phyloP scores from a whole-genome alignment of 2,888 invertebrate genomes.

The Gortyna flavago region DNA sequence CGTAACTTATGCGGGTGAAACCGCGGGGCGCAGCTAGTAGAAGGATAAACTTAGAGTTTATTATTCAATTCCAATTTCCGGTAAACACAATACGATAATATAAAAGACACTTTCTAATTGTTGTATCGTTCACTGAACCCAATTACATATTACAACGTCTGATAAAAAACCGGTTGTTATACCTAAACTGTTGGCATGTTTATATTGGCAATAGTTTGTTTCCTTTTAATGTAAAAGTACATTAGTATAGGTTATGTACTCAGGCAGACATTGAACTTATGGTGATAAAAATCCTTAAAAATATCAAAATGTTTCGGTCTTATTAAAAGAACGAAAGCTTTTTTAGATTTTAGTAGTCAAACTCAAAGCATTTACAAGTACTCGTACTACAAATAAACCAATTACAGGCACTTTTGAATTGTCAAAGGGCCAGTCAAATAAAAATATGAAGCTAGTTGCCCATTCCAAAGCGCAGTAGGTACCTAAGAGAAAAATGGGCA shows the following conservation, averaged over 20 bases:
- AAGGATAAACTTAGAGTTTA: slow-evolving; percentile 3
- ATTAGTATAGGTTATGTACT: too few relatives aligned
- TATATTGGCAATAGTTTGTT: slow-evolving; percentile 22
- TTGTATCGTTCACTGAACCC: slow-evolving; percentile 50
- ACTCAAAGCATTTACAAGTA: too few relatives aligned
- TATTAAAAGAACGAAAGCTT: neutral
- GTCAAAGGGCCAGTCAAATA: neutral
- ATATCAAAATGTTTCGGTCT: neutral
- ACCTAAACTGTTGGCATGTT: slow-evolving; percentile 27
- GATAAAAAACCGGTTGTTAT: slow-evolving; percentile 63
- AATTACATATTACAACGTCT: slow-evolving; percentile 56
- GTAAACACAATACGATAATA: slow-evolving; percentile 13
- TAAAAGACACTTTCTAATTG: slow-evolving; percentile 49
- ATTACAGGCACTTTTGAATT: neutral
- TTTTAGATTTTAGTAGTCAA: neutral
- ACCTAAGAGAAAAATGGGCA: neutral
- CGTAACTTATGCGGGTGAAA: too few relatives aligned
- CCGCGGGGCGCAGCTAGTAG: too few relatives aligned
- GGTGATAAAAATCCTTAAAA: neutral
- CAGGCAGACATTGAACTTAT: neutral
- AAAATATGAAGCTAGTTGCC: neutral
- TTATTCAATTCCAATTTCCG: slow-evolving; percentile 13
- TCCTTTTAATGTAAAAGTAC: slow-evolving; percentile 15
- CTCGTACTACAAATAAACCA: too few relatives aligned
- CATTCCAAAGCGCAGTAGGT: neutral